Evolutionary conservation across 2,888 invertebrate genomes (phyloP), one percentile per base, ranked within the genome.

Genomic region (Artemia sp.): DNA sequence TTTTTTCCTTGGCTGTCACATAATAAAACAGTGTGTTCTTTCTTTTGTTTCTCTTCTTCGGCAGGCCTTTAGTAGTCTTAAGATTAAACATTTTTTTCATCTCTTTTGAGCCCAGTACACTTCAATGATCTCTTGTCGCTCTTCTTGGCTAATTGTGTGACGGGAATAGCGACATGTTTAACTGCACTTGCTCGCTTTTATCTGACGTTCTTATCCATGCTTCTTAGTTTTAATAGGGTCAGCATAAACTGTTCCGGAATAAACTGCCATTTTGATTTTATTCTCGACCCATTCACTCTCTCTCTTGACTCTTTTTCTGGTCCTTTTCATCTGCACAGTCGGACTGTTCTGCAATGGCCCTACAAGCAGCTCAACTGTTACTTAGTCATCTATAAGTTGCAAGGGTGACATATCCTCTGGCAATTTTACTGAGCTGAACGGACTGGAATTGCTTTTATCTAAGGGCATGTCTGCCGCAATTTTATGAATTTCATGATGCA

Each of bases 201-300:
- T 53, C 58, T 53, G 58, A 53, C 58, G 58, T 53, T 53, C 58
- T 53, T 53, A 5, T 53, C 58, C 58, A 53, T 53, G 58, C 58
- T 53, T 53, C 58, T 53, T 7, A n/a, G 5, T 53, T 53, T 53
- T 53, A 53, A 53, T 53, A 53, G 58, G 58, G 58, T 53, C 58
- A 53, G 14, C 58, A 53, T 53, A 53, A 53, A 53, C 58, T 53
- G 58, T 53, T 53, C 58, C 58, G 58, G 58, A 53, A 12, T 53
- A 5, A 7, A 53, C 58, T 53, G 58, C 58, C 58, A 53, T 14
- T 53, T 53, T 53, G 58, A 53, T 53, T 53, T 53, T 2, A 53
- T 53, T 53, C 7, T 53, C 14, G 58, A 53, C 58, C 58, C 7
- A 53, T 53, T 53, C 58, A 12, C 58, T 14, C 7, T 53, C 58